Percentiles rank a stretch among this genome's conserved stretches.
Evolutionary conservation across 2,113 vertebrate species (phyloP).

Genomic region (Odobenus rosmarus): DNA sequence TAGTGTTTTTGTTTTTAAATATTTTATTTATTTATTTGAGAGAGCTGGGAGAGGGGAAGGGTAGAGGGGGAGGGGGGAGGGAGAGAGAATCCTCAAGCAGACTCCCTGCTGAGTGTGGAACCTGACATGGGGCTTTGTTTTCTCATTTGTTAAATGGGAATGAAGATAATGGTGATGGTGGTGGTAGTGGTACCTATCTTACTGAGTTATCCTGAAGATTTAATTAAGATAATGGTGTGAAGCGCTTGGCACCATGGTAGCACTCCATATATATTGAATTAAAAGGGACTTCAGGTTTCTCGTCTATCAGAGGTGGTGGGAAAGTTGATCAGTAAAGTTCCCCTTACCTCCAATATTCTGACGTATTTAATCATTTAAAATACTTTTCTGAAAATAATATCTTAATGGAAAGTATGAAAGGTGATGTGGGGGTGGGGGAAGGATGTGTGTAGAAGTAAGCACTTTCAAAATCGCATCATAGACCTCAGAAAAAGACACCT

Average conservation of each 20-base stretch:
- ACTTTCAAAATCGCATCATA: neutral
- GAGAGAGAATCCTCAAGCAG: neutral
- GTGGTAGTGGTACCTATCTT: neutral
- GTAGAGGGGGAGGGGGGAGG: neutral
- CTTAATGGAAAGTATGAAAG: constrained; percentile 6
- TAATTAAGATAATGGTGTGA: constrained; percentile 23
- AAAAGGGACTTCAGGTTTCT: constrained; percentile 36
- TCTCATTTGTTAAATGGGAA: neutral
- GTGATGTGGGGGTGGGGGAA: neutral
- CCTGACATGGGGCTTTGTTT: neutral
- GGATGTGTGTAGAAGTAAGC: neutral
- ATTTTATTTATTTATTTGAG: neutral
- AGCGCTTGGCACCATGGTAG: neutral
- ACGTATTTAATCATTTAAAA: constrained; percentile 48
- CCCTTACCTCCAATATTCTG: constrained; percentile 6
- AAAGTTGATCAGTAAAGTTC: constrained; percentile 39
- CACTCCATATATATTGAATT: neutral
- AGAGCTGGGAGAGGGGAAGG: neutral
- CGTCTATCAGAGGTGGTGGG: neutral
- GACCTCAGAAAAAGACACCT: neutral
- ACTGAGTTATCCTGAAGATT: neutral
- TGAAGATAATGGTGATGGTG: neutral
- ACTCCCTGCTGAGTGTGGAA: neutral
- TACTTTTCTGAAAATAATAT: constrained; percentile 38
- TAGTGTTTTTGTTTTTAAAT: neutral